Evolutionary conservation across 2,888 invertebrate species (phyloP), one percentile per base, ranked within the genome.

Genomic region (Zaprionus obscuricornis): DNA sequence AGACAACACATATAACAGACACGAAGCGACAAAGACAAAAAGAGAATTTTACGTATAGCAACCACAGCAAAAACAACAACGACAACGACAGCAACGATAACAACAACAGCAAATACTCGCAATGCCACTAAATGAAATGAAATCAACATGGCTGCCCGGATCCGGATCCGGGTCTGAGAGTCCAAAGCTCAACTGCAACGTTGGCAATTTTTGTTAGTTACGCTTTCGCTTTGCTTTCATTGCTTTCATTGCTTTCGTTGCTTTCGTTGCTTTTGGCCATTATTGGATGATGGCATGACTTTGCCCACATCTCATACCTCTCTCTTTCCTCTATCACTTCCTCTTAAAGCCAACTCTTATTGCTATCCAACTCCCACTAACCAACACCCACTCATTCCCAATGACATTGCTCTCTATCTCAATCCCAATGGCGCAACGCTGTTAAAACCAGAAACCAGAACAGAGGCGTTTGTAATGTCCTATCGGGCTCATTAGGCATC

Each of bases 71-170:
- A 11, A 43, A 63, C 52, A 52, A 52, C 43, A 62, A 62, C 60
- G 31, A 52, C 42, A 43, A 43, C 40, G 27, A 60, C 40, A 45
- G 46, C 43, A 66, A 58, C 50, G 62, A 51, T 43, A 52, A 43
- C 6, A 52, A 27, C 13, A 40, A 14, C 39, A 59, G 26, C 40
- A 47, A 33, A 52, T 42, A 18, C 49, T 58, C 50, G 70, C 47
- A 57, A 52, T 57, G 47, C 47, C 45, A 71, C 66, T 73, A 74
- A 78, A 78, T 84, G 84, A 73, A 83, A 78, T 85, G 76, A 85
- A 85, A 79, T 79, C 78, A 85, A 86, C 81, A 86, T 87, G 87
- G 87, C 85, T 66, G 77, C 81, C 84, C 22, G 50, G 24, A 37
- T 37, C 17, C 42, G 54, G 27, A 52, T 52, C 43, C 58, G 43